Conservation (phyloP, 2,888 invertebrate species). For the Aleiodes alternator region DNA sequence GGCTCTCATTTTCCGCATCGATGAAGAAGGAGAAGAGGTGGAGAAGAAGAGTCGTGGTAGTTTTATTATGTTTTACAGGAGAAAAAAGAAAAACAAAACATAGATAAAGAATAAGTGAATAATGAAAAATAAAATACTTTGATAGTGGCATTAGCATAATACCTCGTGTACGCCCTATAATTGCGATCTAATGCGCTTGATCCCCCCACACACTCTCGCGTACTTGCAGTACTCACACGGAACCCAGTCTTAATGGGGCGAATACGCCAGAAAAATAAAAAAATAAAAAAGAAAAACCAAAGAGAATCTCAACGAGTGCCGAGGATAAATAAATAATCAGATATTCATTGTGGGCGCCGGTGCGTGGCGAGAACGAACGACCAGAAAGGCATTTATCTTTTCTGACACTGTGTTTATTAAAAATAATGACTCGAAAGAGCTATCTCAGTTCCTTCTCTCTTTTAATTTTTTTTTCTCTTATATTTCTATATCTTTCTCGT, state of each 20-base stretch:
- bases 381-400: conserved; percentile 66
- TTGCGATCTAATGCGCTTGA: conserved; percentile 58
- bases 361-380: conserved; percentile 51
- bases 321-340: conserved; percentile 62
- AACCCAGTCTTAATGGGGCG: conserved; percentile 37
- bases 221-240: conserved; percentile 15
- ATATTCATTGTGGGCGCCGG: conserved; percentile 58
- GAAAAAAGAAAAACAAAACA: conserved; percentile 14
- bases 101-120: conserved; percentile 32
- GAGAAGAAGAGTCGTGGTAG: background rate
- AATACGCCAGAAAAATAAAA: conserved; percentile 51
- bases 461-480: conserved; percentile 23
- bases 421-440: conserved; percentile 69
- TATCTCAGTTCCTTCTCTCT: conserved; percentile 47
- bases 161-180: conserved; percentile 60
- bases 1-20: conserved; percentile 46
- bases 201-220: conserved; percentile 27
- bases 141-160: conserved; percentile 54
- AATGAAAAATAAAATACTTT: conserved; percentile 45
- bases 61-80: background rate
- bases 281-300: conserved; percentile 51
- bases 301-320: conserved; percentile 55
- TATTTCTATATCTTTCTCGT: background rate
- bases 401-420: conserved; percentile 69
- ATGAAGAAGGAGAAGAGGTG: no score